A percentile compares a stretch with the other conserved stretches of the same genome.
Evolutionary conservation across 2,797 vertebrate species (phyloP).

Genomic region (Schizopygopsis malacanthus): DNA sequence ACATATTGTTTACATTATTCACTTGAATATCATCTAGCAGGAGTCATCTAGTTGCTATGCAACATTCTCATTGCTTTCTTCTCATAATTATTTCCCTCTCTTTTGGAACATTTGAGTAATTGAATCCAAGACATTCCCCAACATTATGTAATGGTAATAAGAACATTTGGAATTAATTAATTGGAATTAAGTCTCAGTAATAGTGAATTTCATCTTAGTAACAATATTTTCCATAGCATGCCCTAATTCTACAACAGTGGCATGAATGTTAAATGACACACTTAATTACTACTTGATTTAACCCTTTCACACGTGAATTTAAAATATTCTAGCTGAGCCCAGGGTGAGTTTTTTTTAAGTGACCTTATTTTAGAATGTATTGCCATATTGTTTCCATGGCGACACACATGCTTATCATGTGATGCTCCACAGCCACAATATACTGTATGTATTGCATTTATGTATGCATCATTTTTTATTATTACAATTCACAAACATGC

Average conservation of each 20-base stretch:
- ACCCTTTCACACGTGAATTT: too few relatives aligned
- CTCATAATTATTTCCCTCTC: neutral
- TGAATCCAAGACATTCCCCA: neutral
- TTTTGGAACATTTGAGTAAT: neutral
- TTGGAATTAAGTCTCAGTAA: neutral
- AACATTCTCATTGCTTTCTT: neutral
- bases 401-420: too few relatives aligned
- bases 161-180: neutral
- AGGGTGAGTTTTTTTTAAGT: too few relatives aligned
- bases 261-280: neutral
- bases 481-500: too few relatives aligned
- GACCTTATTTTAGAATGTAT: too few relatives aligned
- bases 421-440: too few relatives aligned
- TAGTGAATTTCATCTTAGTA: neutral
- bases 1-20: neutral
- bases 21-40: neutral
- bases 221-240: neutral
- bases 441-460: too few relatives aligned
- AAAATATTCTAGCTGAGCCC: too few relatives aligned
- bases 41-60: neutral
- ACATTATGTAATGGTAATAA: neutral
- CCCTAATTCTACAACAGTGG: neutral
- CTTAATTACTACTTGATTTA: neutral
- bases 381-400: too few relatives aligned
- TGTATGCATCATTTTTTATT: too few relatives aligned